Evolutionary conservation across 2,888 invertebrate genomes (phyloP), one percentile per base, ranked within the genome.

Genomic region (Oscheius sp.): DNA sequence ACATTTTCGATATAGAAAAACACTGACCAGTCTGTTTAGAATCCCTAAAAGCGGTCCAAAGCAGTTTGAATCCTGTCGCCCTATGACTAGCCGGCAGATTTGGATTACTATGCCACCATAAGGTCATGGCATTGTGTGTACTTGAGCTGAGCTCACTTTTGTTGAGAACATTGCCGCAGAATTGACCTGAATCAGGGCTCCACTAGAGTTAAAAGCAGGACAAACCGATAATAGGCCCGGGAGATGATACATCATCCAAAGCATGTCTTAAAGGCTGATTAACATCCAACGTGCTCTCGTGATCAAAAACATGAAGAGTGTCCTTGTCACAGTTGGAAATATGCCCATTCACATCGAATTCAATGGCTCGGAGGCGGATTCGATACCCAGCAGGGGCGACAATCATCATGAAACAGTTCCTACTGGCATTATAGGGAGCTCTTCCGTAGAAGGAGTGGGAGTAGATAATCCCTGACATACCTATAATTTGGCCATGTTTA

Each of bases 71-170:
- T 16, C 83, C 83, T 35, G 73, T 76, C 13, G 76, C 72, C 23
- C 59, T 61, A 9, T 63, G 66, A 13, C 70, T 72, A 0, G 55
- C 55, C 29, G 76, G 72, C 9, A 74, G 70, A 25, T 76, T 75
- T 13, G 76, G 75, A 68, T 77, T 75, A 1, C 81, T 74, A 72
- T 83, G 83, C 83, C 83, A 83, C 83, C 83, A 83, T 9, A 83
- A 75, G 18, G 83, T 81, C 70, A 83, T 58, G 21, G 81, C 83
- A 52, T 83, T 83, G 49, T 80, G 75, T n/a, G 77, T 73, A 69
- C 77, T 77, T 18, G 64, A 61, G 59, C 77, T 76, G 56, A 82
- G 58, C 71, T 76, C 77, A 18, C 76, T 73, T n/a, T 64, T 75
- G 63, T 80, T 80, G 64, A 75, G 68, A 43, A 75, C 71, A 43